Evolutionary conservation across 2,113 vertebrate species (phyloP).

Genomic region (Triplophysa siluroides): DNA sequence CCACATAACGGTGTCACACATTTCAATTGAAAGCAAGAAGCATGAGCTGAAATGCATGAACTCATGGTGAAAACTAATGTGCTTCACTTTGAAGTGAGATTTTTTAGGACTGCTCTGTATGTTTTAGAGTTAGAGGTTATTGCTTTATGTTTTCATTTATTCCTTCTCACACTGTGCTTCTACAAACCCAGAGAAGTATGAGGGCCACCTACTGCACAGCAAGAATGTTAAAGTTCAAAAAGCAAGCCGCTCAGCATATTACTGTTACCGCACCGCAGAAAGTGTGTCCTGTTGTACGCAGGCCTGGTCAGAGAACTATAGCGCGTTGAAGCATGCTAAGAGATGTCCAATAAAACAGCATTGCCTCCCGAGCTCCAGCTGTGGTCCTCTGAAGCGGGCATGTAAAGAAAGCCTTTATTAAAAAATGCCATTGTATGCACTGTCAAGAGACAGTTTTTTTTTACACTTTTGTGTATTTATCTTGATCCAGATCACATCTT

Average conservation of each 20-base stretch:
- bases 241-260: slow-evolving; percentile 13
- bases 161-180: slow-evolving; percentile 19
- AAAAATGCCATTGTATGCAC: slow-evolving; percentile 4
- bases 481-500: slow-evolving; percentile 27
- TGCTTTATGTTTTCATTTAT: slow-evolving; percentile 21
- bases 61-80: background rate
- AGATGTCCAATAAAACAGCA: slow-evolving; percentile 32
- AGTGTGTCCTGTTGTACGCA: slow-evolving; percentile 9
- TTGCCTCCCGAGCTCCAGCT: slow-evolving; percentile 28
- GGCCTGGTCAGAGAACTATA: background rate
- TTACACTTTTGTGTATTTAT: slow-evolving; percentile 28
- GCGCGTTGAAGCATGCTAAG: slow-evolving; percentile 21
- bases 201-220: slow-evolving; percentile 20
- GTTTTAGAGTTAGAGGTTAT: background rate
- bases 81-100: background rate
- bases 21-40: background rate
- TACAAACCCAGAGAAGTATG: slow-evolving; percentile 34
- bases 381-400: background rate
- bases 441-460: slow-evolving; percentile 15
- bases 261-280: background rate
- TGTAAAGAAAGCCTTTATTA: slow-evolving; percentile 44
- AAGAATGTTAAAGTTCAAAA: slow-evolving; percentile 12
- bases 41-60: background rate
- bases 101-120: background rate
- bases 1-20: no score